Percentiles rank a stretch among this genome's conserved stretches.
Evolutionary conservation across 2,113 vertebrate genomes (phyloP).

Genomic region (Candoia aspera): DNA sequence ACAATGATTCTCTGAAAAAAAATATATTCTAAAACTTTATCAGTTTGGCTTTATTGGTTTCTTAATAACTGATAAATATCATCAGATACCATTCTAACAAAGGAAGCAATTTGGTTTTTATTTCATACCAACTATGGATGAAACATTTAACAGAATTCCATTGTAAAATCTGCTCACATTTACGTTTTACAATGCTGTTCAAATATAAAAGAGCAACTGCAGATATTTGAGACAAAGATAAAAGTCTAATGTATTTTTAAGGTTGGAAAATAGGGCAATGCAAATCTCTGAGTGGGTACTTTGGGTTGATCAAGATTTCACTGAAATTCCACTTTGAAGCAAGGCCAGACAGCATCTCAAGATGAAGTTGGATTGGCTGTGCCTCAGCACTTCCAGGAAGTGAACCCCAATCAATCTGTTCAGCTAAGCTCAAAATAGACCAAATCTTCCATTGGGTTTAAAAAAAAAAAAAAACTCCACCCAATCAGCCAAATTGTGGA

Average conservation of each 20-base stretch:
- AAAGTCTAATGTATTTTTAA: background rate
- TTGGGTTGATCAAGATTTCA: background rate
- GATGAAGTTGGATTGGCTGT: background rate
- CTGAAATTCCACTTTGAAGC: background rate
- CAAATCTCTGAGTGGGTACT: background rate
- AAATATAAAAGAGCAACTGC: conserved; percentile 10
- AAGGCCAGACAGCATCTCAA: background rate
- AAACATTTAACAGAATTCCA: conserved; percentile 35
- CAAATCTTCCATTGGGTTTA: background rate
- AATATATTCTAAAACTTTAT: conserved; percentile 42
- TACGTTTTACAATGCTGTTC: conserved; percentile 32
- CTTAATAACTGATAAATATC: conserved; percentile 31
- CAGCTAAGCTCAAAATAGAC: background rate
- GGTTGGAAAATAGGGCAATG: background rate
- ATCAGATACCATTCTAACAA: conserved; percentile 3
- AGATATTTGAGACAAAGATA: background rate
- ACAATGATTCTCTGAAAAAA: background rate
- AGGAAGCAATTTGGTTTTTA: background rate
- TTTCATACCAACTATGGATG: conserved; percentile 28
- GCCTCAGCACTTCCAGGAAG: background rate
- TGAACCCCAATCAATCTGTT: background rate
- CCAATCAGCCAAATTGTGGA: background rate
- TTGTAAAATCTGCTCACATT: conserved; percentile 39
- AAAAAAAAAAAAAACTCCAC: background rate
- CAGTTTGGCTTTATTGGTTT: conserved; percentile 10